These are phyloP conservation scores for Clarias magur DNA, from an alignment of 2,113 vertebrate species.

Conservation along the genomic window DNA sequence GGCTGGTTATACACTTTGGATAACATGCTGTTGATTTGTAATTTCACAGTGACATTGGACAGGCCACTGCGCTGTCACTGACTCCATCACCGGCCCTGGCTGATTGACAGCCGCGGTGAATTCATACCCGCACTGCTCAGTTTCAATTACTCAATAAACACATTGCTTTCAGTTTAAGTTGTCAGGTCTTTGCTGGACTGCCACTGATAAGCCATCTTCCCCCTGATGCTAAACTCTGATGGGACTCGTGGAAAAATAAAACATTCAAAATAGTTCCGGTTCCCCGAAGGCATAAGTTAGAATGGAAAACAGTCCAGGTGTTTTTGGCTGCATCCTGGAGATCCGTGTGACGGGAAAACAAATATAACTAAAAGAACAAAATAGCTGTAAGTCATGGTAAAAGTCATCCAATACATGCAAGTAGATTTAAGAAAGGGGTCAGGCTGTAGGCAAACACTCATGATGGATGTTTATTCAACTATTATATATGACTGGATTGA, in stretches of 20 bases:
- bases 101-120: constrained; percentile 64
- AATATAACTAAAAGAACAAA: constrained; percentile 7
- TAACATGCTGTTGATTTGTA: constrained; percentile 65
- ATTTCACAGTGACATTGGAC: constrained; percentile 60
- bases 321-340: constrained; percentile 10
- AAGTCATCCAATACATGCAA: constrained; percentile 18
- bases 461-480: background rate
- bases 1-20: constrained; percentile 34
- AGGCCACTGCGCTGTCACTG: constrained; percentile 57
- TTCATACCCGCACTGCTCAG: constrained; percentile 59
- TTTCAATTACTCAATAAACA: constrained; percentile 61
- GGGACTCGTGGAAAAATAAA: constrained; percentile 30
- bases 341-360: background rate
- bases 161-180: constrained; percentile 55
- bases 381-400: constrained; percentile 20
- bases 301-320: constrained; percentile 23
- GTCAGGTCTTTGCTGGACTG: constrained; percentile 48
- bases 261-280: constrained; percentile 6
- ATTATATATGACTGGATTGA: background rate
- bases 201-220: constrained; percentile 57
- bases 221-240: constrained; percentile 36
- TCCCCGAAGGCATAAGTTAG: constrained; percentile 28
- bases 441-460: background rate
- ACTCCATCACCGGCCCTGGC: constrained; percentile 41
- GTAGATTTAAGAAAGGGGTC: background rate